Percentiles rank a stretch among this genome's conserved stretches.
Evolutionary conservation across 2,113 vertebrate species (phyloP).

Genomic region (Elephantulus edwardii): DNA sequence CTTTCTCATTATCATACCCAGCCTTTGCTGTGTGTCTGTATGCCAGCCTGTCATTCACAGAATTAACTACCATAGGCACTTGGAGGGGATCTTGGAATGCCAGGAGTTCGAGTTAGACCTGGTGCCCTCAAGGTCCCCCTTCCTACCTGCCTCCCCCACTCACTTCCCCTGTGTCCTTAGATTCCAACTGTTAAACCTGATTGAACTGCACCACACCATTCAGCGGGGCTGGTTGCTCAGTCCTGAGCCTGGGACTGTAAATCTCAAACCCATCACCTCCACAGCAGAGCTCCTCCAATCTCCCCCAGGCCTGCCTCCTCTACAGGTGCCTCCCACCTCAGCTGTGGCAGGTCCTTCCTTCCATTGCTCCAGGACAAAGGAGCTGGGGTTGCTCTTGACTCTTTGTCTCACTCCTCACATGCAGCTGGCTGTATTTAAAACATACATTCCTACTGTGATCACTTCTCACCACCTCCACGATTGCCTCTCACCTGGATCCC

Average conservation of each 20-base stretch:
- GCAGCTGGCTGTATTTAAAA: not conserved
- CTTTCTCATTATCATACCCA: not conserved
- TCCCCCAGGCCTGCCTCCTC: not conserved
- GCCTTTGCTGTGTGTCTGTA: not conserved
- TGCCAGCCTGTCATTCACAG: not conserved
- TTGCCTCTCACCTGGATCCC: not conserved
- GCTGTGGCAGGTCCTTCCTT: not conserved
- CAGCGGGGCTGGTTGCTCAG: not conserved
- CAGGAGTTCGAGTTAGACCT: not conserved
- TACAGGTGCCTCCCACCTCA: not conserved
- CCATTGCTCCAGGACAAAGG: not conserved
- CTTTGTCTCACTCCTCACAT: not conserved
- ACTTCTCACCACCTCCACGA: not conserved
- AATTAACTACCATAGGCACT: not conserved
- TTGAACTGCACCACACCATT: not conserved
- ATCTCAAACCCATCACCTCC: not conserved
- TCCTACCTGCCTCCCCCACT: too few relatives aligned
- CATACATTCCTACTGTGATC: not conserved
- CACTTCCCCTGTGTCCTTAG: not conserved
- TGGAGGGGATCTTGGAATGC: not conserved
- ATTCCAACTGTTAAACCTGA: not conserved
- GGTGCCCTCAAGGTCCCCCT: not conserved
- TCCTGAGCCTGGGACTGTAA: not conserved
- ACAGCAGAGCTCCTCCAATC: not conserved
- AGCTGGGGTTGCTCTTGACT: not conserved